phyloP scores from a whole-genome alignment of 2,113 vertebrate genomes.

The Epinephelus fuscoguttatus region DNA sequence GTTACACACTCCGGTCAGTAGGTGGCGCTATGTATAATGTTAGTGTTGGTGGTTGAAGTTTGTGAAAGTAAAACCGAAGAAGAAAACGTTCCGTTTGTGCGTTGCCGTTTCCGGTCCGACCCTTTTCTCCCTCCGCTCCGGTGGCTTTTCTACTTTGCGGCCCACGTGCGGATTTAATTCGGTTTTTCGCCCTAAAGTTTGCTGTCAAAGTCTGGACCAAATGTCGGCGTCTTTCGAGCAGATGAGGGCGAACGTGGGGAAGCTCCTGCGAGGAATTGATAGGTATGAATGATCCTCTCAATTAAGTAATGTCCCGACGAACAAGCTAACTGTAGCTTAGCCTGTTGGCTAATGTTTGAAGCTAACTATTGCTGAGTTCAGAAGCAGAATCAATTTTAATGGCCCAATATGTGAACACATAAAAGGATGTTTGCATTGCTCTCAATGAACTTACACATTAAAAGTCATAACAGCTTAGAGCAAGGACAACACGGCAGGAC shows the following conservation, averaged over 20 bases:
- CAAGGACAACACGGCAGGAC: too few species aligned
- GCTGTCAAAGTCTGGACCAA: background rate
- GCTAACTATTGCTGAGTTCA: constrained; percentile 25
- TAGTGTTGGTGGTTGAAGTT: too few species aligned
- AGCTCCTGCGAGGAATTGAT: constrained; percentile 93
- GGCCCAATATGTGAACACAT: too few species aligned
- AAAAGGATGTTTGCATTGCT: too few species aligned
- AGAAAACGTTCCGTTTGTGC: constrained; percentile 7
- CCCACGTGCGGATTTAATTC: constrained; percentile 69
- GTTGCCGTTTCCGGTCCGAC: constrained; percentile 58
- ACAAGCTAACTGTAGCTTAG: constrained; percentile 21
- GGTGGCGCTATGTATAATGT: too few species aligned
- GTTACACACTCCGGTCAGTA: too few species aligned
- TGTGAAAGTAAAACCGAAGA: too few species aligned
- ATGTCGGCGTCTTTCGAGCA: constrained; percentile 92
- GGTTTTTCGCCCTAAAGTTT: background rate
- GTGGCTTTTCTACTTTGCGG: background rate
- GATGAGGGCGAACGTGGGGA: constrained; percentile 93
- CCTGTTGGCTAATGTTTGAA: constrained; percentile 33
- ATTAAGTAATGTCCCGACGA: background rate
- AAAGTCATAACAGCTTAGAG: too few species aligned
- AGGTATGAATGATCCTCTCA: constrained; percentile 75
- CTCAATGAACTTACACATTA: too few species aligned
- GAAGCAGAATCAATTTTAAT: too few species aligned
- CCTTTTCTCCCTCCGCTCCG: background rate